A percentile compares a stretch with the other conserved stretches of the same genome.
Evolutionary conservation across 2,797 vertebrate genomes (phyloP).

Genomic region (Ambastaia sidthimunki): DNA sequence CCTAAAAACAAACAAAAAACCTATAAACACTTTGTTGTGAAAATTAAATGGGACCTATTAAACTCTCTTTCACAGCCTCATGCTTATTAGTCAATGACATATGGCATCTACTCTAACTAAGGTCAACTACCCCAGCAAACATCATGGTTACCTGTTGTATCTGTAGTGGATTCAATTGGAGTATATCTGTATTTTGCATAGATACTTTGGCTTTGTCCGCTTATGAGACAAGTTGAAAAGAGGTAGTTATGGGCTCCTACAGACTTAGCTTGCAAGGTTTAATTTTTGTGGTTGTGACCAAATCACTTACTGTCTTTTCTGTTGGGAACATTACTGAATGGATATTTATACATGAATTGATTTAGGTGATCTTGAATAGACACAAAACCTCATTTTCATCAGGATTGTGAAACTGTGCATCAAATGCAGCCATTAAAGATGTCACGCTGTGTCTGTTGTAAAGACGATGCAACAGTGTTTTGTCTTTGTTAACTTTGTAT

Average conservation of each 20-base stretch:
- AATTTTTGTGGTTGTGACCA: neutral
- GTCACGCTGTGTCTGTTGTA: no score
- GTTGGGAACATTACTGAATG: neutral
- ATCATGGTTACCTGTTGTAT: neutral
- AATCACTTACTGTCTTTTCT: neutral
- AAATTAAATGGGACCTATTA: neutral
- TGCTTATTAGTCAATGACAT: neutral
- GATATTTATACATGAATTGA: neutral
- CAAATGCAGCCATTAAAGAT: neutral
- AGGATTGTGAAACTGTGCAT: neutral
- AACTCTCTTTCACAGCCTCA: neutral
- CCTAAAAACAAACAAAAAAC: neutral
- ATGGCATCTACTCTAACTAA: neutral
- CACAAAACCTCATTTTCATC: neutral
- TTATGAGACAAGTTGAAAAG: neutral
- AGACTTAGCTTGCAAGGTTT: neutral
- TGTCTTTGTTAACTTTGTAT: neutral
- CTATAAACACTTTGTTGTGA: neutral
- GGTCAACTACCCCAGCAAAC: neutral
- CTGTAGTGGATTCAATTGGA: neutral
- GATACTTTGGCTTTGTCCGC: neutral
- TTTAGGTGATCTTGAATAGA: neutral
- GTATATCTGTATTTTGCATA: neutral
- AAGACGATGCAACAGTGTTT: neutral
- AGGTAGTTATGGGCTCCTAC: neutral